A percentile compares a stretch with the other conserved stretches of the same genome.
Evolutionary conservation across 2,888 invertebrate species (phyloP).

Genomic region (Melanotus villosus): DNA sequence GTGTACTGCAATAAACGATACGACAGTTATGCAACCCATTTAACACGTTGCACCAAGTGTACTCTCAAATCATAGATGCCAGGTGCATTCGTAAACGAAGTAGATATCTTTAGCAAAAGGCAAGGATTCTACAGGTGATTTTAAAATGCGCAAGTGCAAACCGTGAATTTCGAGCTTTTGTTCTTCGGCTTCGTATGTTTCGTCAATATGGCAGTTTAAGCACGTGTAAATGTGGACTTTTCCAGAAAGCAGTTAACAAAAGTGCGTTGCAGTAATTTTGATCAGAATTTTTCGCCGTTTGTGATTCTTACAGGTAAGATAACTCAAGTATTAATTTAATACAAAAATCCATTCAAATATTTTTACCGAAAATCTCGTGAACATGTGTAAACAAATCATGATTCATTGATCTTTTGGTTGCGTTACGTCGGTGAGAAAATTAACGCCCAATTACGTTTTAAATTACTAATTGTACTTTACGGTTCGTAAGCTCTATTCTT

Average conservation of each 20-base stretch:
- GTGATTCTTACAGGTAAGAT: not conserved
- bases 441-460: not conserved
- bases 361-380: not conserved
- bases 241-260: not conserved
- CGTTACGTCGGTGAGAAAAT: not conserved
- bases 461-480: not conserved
- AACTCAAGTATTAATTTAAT: not conserved
- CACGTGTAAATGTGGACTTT: constrained; percentile 27
- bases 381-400: constrained; percentile 32
- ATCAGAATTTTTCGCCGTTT: not conserved
- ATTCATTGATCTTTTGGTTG: constrained; percentile 29
- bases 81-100: no score
- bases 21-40: no score
- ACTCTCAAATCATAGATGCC: no score
- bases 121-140: not conserved
- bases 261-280: not conserved
- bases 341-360: not conserved
- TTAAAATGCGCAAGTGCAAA: constrained; percentile 26
- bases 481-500: not conserved
- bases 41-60: no score
- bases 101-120: no score
- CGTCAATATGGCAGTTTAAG: constrained; percentile 35
- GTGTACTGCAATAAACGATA: no score
- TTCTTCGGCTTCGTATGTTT: constrained; percentile 12
- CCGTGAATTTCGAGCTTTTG: constrained; percentile 34